A percentile compares a stretch with the other conserved stretches of the same genome.
These are phyloP conservation scores for Willowsia nigromaculata DNA, from an alignment of 2,888 invertebrate genomes.

Conservation along the genomic window DNA sequence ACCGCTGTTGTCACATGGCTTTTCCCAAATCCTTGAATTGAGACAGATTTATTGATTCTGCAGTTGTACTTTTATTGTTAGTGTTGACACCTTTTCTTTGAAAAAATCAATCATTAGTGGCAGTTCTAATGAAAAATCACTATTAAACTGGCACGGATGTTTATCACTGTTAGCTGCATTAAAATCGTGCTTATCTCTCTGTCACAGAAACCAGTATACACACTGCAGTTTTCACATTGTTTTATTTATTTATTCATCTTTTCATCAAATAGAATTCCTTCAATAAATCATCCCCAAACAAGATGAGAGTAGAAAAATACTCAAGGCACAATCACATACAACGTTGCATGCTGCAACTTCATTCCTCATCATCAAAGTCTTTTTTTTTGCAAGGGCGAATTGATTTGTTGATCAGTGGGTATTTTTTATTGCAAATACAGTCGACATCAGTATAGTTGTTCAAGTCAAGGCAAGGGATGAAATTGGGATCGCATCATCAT, in stretches of 20 bases:
- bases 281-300: slow-evolving; percentile 15
- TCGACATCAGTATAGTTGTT: background rate
- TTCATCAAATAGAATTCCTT: background rate
- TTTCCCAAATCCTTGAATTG: background rate
- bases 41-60: background rate
- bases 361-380: background rate
- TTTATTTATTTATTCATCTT: background rate
- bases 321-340: background rate
- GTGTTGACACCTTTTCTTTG: too few relatives aligned
- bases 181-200: slow-evolving; percentile 3
- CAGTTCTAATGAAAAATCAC: too few relatives aligned
- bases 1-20: background rate
- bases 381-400: slow-evolving; percentile 47
- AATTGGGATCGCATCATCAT: slow-evolving; percentile 34
- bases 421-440: background rate
- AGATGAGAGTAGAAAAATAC: background rate
- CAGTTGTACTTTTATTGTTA: too few relatives aligned
- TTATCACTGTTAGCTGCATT: background rate
- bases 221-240: background rate
- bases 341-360: background rate
- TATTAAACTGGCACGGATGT: slow-evolving; percentile 33
- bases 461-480: background rate
- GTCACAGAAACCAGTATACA: slow-evolving; percentile 13
- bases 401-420: slow-evolving; percentile 42
- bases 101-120: too few relatives aligned